Evolutionary conservation across 2,797 vertebrate species (phyloP), one percentile per base, ranked within the genome.

Genomic region (Schizopygopsis pylzovi): DNA sequence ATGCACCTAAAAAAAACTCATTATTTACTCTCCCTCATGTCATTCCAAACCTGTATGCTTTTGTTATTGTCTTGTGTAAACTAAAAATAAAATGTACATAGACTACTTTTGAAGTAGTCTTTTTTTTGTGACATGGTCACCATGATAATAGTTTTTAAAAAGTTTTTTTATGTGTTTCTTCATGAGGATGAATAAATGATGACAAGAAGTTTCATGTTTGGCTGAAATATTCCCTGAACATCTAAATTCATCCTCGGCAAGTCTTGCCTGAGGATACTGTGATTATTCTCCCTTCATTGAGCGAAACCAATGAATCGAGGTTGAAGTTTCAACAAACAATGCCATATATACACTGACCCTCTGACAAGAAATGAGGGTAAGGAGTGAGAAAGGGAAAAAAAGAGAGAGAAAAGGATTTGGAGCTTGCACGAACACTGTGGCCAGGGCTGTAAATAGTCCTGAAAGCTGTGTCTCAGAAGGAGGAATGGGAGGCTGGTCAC

Each of bases 401-500:
- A 67, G 63, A 67, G 63, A 82, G 84, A 91, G 87, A 86, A 92
- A 92, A 87, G 90, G 88, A 92, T 91, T 91, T 92, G 89, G 89
- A 91, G 92, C 91, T 95, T 92, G 94, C 95, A 95, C 92, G 91
- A 92, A 94, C 86, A 89, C 90, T 79, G 89, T 87, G 91, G 91
- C 92, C 93, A 89, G 90, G 92, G 92, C 92, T 92, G 93, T 95
- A 95, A 95, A 96, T 93, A 95, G 93, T 93, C 91, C 82, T 90
- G 91, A 92, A 93, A 92, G 91, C 91, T 89, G 90, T 95, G 94
- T 95, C 93, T 94, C 93, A 93, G 88, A 92, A 95, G 93, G 91
- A 95, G 93, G 93, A 94, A 95, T 95, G 93, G 94, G 94, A 92
- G 92, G 91, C 92, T 95, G 95, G 92, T 91, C 90, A 85, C 71